A percentile compares a stretch with the other conserved stretches of the same genome.
Conservation (phyloP, 2,113 vertebrate genomes). For the Panurus biarmicus region DNA sequence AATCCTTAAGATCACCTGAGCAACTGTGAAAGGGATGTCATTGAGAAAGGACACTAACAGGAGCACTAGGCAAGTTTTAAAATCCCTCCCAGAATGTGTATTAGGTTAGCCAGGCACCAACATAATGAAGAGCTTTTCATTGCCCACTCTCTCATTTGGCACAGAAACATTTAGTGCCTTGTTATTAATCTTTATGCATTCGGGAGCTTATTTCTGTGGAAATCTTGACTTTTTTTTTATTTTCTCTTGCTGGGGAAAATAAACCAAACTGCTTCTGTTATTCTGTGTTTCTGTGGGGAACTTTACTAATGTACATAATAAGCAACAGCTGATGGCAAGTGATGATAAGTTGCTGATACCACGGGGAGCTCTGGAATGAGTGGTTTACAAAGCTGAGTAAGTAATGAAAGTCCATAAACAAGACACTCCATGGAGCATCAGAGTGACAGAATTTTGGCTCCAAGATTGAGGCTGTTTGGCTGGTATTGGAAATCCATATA, state of each 20-base stretch:
- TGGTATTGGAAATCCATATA: constrained; percentile 62
- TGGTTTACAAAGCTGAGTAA: constrained; percentile 31
- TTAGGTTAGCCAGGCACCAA: not conserved
- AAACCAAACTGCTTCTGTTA: constrained; percentile 30
- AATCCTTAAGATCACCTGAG: not conserved
- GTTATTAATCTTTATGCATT: constrained; percentile 12
- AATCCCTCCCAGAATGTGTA: not conserved
- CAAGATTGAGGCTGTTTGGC: constrained; percentile 40
- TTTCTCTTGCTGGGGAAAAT: not conserved
- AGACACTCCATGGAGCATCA: constrained; percentile 2
- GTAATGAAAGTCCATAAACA: constrained; percentile 63
- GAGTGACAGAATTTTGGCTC: constrained; percentile 55
- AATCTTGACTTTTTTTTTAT: not conserved
- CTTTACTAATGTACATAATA: constrained; percentile 15
- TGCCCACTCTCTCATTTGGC: constrained; percentile 9
- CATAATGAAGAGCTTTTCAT: not conserved
- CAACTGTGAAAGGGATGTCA: not conserved
- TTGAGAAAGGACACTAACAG: not conserved
- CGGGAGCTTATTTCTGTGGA: not conserved
- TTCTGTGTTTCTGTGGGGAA: not conserved
- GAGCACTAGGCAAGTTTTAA: not conserved
- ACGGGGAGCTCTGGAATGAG: constrained; percentile 38
- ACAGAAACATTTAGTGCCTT: not conserved
- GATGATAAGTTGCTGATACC: constrained; percentile 48
- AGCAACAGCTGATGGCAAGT: constrained; percentile 44